Evolutionary conservation across 2,113 vertebrate genomes (phyloP), one percentile per base, ranked within the genome.

Genomic region (Cephalopterus ornatus): DNA sequence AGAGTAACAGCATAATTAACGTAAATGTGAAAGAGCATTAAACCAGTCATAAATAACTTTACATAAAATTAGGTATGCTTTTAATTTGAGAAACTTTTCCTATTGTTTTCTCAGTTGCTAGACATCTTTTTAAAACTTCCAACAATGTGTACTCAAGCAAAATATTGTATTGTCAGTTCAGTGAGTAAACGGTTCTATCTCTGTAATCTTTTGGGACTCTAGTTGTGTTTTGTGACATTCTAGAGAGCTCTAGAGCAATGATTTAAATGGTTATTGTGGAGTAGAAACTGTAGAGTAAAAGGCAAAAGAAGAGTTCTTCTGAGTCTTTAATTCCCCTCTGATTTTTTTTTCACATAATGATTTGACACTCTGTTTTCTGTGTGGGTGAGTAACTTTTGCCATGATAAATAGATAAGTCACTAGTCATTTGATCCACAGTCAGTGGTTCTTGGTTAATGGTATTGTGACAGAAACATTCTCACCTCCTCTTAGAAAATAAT

Each of bases 261-360:
- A n/a, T 88, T 61, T 44, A 72, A 28, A 10, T 71, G 18, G 16
- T 67, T 73, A 14, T 70, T 92, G 16, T 76, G 4, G 14, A 56
- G 28, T 9, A 32, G 28, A 65, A 76, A 62, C 46, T 30, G 13
- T 50, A 73, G 49, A 37, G 12, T 61, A 53, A 66, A 46, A 66
- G 23, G 12, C 0, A 0, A 70, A 65, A 62, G 47, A 82, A 72
- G 23, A 28, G 23, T 8, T 55, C 24, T 59, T 52, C 27, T 0
- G 5, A 80, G 67, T 78, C 55, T 88, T 66, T 62, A 42, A 78
- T 87, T 66, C 21, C 30, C 8, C 13, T 50, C 20, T 52, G 28
- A 8, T 39, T 5, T 30, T 61, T 21, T 32, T 68, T 56, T 68
- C n/a, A 37, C 7, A 7, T 56, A 85, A 58, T 16, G 68, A 21